A percentile compares a stretch with the other conserved stretches of the same genome.
Conservation (phyloP, 2,888 invertebrate genomes). For the Nineta flava region DNA sequence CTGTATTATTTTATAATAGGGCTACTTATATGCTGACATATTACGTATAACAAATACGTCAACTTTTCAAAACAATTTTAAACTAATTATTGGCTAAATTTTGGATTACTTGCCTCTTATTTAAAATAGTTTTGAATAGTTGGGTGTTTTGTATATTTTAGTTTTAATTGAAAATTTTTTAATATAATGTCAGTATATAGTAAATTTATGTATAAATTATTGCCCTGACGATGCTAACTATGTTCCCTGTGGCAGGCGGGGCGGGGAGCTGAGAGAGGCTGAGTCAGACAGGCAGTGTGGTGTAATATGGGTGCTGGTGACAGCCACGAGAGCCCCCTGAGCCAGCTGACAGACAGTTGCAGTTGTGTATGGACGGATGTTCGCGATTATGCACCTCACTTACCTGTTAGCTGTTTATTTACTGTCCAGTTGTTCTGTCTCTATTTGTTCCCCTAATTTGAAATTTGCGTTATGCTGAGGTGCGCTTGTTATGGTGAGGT, state of each 20-base stretch:
- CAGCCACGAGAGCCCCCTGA: slow-evolving; percentile 3
- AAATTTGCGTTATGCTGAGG: no score
- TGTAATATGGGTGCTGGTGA: slow-evolving; percentile 4
- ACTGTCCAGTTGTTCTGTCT: no score
- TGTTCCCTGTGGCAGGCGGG: slow-evolving; percentile 8
- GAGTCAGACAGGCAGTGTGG: slow-evolving; percentile 4
- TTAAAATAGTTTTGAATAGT: not conserved
- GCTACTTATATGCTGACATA: no score
- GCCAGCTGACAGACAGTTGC: slow-evolving; percentile 1
- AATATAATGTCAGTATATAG: no score
- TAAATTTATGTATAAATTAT: no score
- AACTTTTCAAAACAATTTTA: no score
- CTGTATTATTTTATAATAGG: no score
- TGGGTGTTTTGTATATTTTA: not conserved
- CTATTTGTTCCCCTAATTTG: no score
- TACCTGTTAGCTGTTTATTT: not conserved
- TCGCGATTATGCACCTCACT: slow-evolving; percentile 1
- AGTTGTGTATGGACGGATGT: slow-evolving; percentile 1
- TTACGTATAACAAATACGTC: no score
- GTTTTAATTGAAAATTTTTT: not conserved
- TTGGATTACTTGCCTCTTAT: not conserved
- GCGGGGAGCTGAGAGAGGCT: slow-evolving; percentile 8
- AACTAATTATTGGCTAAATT: no score
- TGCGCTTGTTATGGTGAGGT: no score
- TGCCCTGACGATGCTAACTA: slow-evolving; percentile 6